Percentiles rank a stretch among this genome's conserved stretches.
Conservation (phyloP, 2,113 vertebrate genomes). For the Nothobranchius furzeri region DNA sequence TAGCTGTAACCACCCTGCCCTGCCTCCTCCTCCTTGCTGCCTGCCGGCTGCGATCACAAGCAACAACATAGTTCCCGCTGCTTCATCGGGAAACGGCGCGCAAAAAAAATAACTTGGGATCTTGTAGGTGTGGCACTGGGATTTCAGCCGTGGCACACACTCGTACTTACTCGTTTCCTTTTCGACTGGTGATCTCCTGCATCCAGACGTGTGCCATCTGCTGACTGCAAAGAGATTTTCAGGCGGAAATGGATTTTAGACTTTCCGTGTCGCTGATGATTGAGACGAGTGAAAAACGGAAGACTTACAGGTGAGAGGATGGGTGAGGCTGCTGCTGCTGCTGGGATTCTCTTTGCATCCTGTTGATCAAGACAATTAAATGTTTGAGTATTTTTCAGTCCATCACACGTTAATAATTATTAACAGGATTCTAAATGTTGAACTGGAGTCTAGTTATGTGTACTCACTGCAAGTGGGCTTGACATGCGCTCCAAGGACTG, state of each 20-base stretch:
- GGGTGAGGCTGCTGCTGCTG: constrained; percentile 73
- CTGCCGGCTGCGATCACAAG: no score
- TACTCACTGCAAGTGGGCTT: constrained; percentile 90
- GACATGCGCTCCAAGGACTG: constrained; percentile 98
- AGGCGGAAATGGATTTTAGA: no score
- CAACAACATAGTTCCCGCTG: no score
- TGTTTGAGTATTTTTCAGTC: no score
- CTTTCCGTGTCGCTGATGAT: background rate
- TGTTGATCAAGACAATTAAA: constrained; percentile 51
- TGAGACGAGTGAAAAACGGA: background rate
- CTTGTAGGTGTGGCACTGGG: no score
- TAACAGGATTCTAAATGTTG: no score
- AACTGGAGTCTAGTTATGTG: background rate
- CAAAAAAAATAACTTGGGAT: no score
- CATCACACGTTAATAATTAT: no score
- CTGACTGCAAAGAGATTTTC: constrained; percentile 71
- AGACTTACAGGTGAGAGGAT: constrained; percentile 83
- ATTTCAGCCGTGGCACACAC: no score
- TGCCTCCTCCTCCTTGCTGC: no score
- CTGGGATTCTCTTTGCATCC: constrained; percentile 96
- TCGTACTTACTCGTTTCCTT: constrained; percentile 88
- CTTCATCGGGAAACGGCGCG: no score
- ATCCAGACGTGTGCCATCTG: constrained; percentile 81
- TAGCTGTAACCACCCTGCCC: no score
- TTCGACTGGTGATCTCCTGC: constrained; percentile 76